Base-by-base conservation (phyloP, 2,113 vertebrate genomes). In the Narcine bancroftii region DNA sequence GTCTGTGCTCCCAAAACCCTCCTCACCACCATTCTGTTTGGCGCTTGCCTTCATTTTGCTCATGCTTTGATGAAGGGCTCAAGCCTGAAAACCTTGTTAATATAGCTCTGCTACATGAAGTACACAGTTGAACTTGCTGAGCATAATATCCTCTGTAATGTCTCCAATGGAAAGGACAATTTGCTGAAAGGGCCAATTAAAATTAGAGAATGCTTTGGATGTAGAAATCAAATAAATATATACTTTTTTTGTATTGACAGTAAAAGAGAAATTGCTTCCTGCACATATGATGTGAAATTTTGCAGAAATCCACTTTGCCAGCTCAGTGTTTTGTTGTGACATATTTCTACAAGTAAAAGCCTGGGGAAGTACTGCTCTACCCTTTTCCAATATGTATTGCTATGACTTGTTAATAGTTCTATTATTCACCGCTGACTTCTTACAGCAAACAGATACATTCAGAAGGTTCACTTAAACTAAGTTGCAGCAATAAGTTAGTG, bases 391-490 rank as follows among this genome's bases (percentile, higher is more conserved):
- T 87, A 60, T 60, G 53, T 36, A 63, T 36, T 87, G 19, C 15
- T 60, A 53, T 75, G 72, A 75, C 72, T 75, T 75, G 72, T 87
- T 87, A 87, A 60, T 60, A 87, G 53, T 63, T 87, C 29, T 60
- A 63, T 87, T 87, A 87, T 87, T 87, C 53, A 87, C 53, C 9
- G 36, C 33, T 36, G 81, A 60, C 81, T 87, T 36, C 17, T 47
- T 36, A 56, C 81, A 75, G 72, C 72, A 75, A 75, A 75, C 72
- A 36, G 53, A 63, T 36, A 60, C 53, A 60, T 17, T 60, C n/a
- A 87, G 36, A 87, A 87, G n/a, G 53, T 87, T 87, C 81, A 87
- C 53, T 81, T 60, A 60, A 60, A 87, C 33, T 56, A 85, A 6
- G 36, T 60, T 87, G 56, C 53, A 87, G 56, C 81, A 87, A 63